Base-by-base conservation (phyloP, 23 tunicate genomes). In the Styela clava region DNA sequence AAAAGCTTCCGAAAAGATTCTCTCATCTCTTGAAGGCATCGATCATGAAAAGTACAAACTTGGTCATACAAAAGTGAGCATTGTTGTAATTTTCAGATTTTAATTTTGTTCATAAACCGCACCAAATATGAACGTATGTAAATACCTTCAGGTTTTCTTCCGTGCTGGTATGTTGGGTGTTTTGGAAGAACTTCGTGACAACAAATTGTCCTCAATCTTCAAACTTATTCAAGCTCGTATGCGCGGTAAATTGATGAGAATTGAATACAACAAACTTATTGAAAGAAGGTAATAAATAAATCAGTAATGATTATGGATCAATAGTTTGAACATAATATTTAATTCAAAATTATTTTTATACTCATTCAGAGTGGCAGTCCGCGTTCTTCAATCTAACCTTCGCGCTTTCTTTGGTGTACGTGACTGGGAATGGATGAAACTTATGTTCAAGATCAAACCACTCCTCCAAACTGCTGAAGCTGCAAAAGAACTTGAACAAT, bases 361-460 rank as follows among this genome's bases (percentile, higher is more conserved):
- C 9, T 44, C 12, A 5, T 44, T 44, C 56, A 93, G 98, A 79
- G 95, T 76, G 82, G 98, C 95, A 44, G 90, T 86, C 62, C 88
- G 91, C 21, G 82, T 85, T 28, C 83, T 94, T 35, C 98, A 94
- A 62, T 87, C 92, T 52, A 94, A 94, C 88, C 64, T 88, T 72
- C 69, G 98, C 52, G 91, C 91, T 52, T 94, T 82, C 95, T 83
- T 94, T 82, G 85, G 85, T 20, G 83, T 94, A 83, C 91, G 92
- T 44, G 90, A 89, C 64, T 94, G 96, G 71, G 92, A 94, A 68
- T 94, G 98, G 98, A 83, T 83, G 98, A 94, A 94, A 67, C 93
- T 94, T 31, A 83, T 86, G 88, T 86, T 83, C 83, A 94, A 89
- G 83, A 86, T 94, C 86, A 96, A 96, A 78, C 99, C 99, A 24